phyloP scores from a whole-genome alignment of 2,888 invertebrate species.

The Lithophane socia region DNA sequence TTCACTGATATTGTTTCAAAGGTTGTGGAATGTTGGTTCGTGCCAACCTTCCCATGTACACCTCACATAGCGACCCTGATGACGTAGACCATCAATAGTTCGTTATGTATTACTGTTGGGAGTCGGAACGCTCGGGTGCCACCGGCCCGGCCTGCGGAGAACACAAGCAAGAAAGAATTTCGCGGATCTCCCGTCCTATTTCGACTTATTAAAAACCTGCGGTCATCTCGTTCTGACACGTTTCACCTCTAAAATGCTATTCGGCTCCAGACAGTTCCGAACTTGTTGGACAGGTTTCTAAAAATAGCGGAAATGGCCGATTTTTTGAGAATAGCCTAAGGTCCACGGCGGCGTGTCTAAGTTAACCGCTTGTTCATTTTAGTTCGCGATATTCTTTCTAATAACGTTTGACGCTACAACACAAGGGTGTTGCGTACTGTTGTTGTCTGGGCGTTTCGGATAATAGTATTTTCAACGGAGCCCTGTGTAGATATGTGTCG shows the following conservation, averaged over 20 bases:
- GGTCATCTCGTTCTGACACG: constrained; percentile 85
- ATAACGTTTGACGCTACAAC: background rate
- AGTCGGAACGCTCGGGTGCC: constrained; percentile 41
- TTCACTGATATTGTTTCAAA: constrained; percentile 17
- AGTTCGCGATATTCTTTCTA: constrained; percentile 24
- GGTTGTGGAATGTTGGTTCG: constrained; percentile 6
- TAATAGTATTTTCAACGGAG: constrained; percentile 5
- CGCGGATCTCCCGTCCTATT: constrained; percentile 84
- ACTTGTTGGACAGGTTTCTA: constrained; percentile 88
- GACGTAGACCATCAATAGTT: constrained; percentile 51
- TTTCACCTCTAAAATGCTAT: constrained; percentile 89
- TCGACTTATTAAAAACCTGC: constrained; percentile 77
- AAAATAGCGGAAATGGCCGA: constrained; percentile 85
- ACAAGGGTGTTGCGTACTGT: background rate
- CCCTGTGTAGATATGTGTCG: constrained; percentile 6
- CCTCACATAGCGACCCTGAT: constrained; percentile 14
- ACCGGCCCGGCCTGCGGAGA: constrained; percentile 63
- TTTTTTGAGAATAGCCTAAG: constrained; percentile 78
- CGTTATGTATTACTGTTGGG: constrained; percentile 29
- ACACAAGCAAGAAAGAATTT: constrained; percentile 84
- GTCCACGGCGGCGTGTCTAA: constrained; percentile 58
- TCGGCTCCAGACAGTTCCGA: constrained; percentile 85
- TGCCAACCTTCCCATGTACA: constrained; percentile 8
- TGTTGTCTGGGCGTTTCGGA: constrained; percentile 2
- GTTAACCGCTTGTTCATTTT: constrained; percentile 41